Evolutionary conservation across 2,797 vertebrate species (phyloP).

Genomic region (Avahi laniger): DNA sequence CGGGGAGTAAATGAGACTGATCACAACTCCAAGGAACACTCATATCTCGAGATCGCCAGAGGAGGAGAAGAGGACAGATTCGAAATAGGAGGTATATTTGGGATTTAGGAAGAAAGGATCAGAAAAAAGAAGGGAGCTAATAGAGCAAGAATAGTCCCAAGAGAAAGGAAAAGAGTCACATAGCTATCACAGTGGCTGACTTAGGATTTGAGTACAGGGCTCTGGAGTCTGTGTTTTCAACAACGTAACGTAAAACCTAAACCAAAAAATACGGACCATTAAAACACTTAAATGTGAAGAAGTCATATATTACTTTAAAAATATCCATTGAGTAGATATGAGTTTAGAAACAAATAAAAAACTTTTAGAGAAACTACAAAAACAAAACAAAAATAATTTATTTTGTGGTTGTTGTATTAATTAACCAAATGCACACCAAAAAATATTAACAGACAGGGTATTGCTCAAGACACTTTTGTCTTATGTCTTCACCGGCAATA

Average conservation of each 20-base stretch:
- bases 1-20: background rate
- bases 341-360: conserved; percentile 32
- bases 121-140: background rate
- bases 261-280: background rate
- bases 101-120: background rate
- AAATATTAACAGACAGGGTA: conserved; percentile 54
- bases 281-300: background rate
- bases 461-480: conserved; percentile 51
- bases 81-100: background rate
- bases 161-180: background rate
- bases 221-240: background rate
- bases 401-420: conserved; percentile 35
- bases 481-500: conserved; percentile 61
- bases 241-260: background rate
- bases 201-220: background rate
- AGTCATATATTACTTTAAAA: background rate
- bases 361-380: background rate
- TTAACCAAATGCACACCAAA: conserved; percentile 35
- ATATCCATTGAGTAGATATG: background rate
- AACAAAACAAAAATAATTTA: background rate
- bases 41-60: background rate
- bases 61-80: background rate
- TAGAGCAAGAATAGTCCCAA: background rate
- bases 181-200: background rate
- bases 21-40: background rate